Evolutionary conservation across 2,113 vertebrate genomes (phyloP).

Genomic region (Herpetotheres cachinnans): DNA sequence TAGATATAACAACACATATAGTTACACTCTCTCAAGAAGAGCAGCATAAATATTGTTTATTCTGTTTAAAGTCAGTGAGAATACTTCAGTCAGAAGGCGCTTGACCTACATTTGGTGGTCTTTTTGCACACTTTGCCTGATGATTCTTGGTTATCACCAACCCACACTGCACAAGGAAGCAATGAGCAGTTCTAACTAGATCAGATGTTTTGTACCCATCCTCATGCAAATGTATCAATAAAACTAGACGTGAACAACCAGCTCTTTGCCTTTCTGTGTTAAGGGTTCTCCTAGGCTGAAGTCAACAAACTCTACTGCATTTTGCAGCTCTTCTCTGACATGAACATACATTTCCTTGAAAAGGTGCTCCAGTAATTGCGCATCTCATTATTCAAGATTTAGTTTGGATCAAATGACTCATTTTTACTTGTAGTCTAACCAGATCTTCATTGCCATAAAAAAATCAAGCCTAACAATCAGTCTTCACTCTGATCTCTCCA

Average conservation of each 20-base stretch:
- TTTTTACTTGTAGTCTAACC: constrained; percentile 37
- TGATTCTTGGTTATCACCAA: neutral
- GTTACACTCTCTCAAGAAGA: neutral
- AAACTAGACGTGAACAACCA: neutral
- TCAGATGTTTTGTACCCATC: neutral
- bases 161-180: neutral
- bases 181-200: neutral
- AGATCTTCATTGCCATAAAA: constrained; percentile 8
- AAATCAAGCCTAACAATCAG: neutral
- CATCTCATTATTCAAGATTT: neutral
- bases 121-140: neutral
- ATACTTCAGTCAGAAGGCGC: neutral
- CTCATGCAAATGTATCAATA: constrained; percentile 9
- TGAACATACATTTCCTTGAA: neutral
- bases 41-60: neutral
- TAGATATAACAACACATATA: neutral
- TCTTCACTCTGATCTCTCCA: neutral
- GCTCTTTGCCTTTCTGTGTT: neutral
- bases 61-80: neutral
- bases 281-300: constrained; percentile 16
- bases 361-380: neutral
- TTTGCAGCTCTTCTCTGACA: neutral
- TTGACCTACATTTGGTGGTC: neutral
- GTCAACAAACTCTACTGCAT: neutral
- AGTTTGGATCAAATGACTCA: constrained; percentile 17